Percentiles rank a stretch among this genome's conserved stretches.
These are phyloP conservation scores for Crenichthys baileyi DNA, from an alignment of 2,797 vertebrate species.

Conservation along the genomic window DNA sequence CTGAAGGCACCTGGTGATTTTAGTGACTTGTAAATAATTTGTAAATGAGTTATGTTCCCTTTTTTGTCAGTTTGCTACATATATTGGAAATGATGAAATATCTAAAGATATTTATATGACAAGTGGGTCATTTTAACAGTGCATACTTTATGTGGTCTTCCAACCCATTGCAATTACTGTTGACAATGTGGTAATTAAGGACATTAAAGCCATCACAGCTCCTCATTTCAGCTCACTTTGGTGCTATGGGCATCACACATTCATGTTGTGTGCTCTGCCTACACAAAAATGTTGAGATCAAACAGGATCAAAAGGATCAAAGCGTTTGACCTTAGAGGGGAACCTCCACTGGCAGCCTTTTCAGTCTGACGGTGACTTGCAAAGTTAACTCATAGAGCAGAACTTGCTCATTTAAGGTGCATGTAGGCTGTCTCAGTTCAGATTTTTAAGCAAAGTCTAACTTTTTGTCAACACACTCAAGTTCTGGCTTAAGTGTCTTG, in stretches of 20 bases:
- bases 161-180: conserved; percentile 42
- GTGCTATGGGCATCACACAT: conserved; percentile 75
- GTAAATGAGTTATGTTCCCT: conserved; percentile 70
- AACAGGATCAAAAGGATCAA: conserved; percentile 54
- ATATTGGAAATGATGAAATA: conserved; percentile 58
- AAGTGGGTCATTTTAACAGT: conserved; percentile 58
- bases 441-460: background rate
- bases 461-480: background rate
- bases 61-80: conserved; percentile 50
- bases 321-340: conserved; percentile 61
- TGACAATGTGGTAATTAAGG: conserved; percentile 57
- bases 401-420: background rate
- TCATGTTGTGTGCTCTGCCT: conserved; percentile 70
- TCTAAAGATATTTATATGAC: conserved; percentile 67
- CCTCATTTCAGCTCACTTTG: conserved; percentile 67
- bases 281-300: conserved; percentile 64
- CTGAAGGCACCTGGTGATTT: conserved; percentile 74
- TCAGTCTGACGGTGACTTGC: conserved; percentile 5
- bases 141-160: conserved; percentile 63
- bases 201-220: conserved; percentile 58
- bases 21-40: conserved; percentile 78
- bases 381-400: conserved; percentile 20
- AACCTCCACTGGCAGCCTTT: conserved; percentile 37
- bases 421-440: background rate
- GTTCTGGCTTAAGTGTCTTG: conserved; percentile 6